Evolutionary conservation across 2,113 vertebrate genomes (phyloP), one percentile per base, ranked within the genome.

Genomic region (Malurus alboscapulatus): DNA sequence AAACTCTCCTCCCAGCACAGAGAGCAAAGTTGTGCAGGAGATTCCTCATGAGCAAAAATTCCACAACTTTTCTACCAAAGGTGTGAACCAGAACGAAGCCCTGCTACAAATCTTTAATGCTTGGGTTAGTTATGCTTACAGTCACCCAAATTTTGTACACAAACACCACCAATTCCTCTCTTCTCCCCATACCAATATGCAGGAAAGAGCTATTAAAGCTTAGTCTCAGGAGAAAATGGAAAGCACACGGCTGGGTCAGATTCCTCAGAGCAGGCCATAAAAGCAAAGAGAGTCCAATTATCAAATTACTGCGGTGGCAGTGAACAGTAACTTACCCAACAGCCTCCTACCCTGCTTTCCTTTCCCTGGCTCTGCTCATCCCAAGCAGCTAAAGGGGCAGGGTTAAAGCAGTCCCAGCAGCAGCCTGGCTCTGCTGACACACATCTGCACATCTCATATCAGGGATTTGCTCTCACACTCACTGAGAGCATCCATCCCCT

Each of bases 201-300:
- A 40, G 32, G 38, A 53, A 38, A 71, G 15, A n/a, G 32, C 40
- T 3, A 5, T 4, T 53, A 4, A 66, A 36, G 9, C 24, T 82
- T 36, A 26, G 26, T 58, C n/a, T 34, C 8, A 11, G 25, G 22
- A 62, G 32, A 36, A 80, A 88, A 79, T 10, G 25, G 67, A 69
- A 86, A 88, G 59, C 17, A 22, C 18, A 1, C 6, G 15, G 51
- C 44, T 87, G 29, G 29, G 40, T 85, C 54, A 72, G 68, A 72
- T 61, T 63, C 53, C 69, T 72, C 30, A 26, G 55, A 25, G 9
- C n/a, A 75, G 26, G 12, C 36, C 7, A 2, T 42, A 82, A 55
- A 87, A 68, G 16, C 30, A 71, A 87, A 45, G 45, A 72, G 53
- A 73, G n/a, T 15, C 25, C 67, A 87, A 91, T 83, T 83, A 91